phyloP scores from a whole-genome alignment of 2,113 vertebrate species.

The Sialia sialis region DNA sequence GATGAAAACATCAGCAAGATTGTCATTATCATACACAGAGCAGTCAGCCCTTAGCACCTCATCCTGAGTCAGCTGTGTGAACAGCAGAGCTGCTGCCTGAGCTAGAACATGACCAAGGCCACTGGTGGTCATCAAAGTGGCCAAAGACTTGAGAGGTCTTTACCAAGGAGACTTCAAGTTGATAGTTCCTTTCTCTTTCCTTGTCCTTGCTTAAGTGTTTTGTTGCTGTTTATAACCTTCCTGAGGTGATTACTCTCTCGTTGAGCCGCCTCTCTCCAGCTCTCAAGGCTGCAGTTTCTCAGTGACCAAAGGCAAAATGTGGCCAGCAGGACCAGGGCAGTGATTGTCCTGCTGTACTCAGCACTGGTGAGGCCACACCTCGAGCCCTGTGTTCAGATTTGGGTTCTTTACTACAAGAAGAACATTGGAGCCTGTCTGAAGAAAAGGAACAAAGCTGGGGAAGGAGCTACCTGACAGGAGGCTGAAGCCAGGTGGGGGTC shows the following conservation, averaged over 20 bases:
- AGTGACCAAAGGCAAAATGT: not conserved
- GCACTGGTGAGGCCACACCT: not conserved
- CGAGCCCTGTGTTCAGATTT: fast-evolving
- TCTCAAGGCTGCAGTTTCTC: not conserved
- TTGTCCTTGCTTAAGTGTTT: not conserved
- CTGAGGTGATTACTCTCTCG: not conserved
- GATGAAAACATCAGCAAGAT: not conserved
- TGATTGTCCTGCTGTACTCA: fast-evolving
- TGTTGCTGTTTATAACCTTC: not conserved
- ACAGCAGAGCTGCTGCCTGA: not conserved
- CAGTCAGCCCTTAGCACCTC: not conserved
- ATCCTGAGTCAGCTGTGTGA: not conserved
- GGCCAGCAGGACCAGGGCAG: not conserved
- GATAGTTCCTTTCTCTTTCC: not conserved
- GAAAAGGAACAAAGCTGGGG: not conserved
- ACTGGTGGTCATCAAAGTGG: not conserved
- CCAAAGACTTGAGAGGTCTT: not conserved
- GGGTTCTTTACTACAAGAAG: not conserved
- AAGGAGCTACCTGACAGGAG: not conserved
- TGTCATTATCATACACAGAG: fast-evolving
- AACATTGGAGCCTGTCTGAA: not conserved
- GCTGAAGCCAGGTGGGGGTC: fast-evolving
- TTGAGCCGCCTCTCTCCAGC: not conserved
- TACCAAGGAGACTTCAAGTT: not conserved
- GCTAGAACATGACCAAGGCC: not conserved